Evolutionary conservation across 2,888 invertebrate species (phyloP).

Genomic region (Stramonita haemastoma): DNA sequence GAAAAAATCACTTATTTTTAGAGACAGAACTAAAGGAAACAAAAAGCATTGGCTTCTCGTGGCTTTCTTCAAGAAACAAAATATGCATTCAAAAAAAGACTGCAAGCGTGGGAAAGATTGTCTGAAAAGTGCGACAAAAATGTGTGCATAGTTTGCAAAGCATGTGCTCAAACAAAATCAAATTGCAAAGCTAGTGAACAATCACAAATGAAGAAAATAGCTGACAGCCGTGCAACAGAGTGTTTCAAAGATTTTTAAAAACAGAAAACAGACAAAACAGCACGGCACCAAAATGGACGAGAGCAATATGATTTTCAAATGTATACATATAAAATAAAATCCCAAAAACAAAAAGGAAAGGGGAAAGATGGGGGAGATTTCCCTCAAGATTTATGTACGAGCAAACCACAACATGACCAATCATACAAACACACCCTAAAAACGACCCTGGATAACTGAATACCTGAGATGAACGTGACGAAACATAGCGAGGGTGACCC

Average conservation of each 20-base stretch:
- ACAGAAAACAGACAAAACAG: background rate
- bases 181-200: background rate
- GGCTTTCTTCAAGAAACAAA: too few relatives aligned
- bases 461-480: conserved; percentile 22
- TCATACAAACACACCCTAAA: background rate
- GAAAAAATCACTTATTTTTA: too few relatives aligned
- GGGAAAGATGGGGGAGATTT: too few relatives aligned
- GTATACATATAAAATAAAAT: background rate
- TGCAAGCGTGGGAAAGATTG: background rate
- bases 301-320: background rate
- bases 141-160: background rate
- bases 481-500: background rate
- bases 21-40: too few relatives aligned
- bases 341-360: background rate
- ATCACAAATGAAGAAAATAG: background rate
- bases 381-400: too few relatives aligned
- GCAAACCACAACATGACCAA: too few relatives aligned
- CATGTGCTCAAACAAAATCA: background rate
- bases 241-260: background rate
- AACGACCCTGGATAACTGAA: background rate
- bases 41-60: too few relatives aligned
- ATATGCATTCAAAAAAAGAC: background rate
- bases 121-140: background rate
- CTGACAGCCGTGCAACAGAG: background rate
- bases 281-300: background rate